Evolutionary conservation across 2,113 vertebrate genomes (phyloP).

Genomic region (Ptilonorhynchus violaceus): DNA sequence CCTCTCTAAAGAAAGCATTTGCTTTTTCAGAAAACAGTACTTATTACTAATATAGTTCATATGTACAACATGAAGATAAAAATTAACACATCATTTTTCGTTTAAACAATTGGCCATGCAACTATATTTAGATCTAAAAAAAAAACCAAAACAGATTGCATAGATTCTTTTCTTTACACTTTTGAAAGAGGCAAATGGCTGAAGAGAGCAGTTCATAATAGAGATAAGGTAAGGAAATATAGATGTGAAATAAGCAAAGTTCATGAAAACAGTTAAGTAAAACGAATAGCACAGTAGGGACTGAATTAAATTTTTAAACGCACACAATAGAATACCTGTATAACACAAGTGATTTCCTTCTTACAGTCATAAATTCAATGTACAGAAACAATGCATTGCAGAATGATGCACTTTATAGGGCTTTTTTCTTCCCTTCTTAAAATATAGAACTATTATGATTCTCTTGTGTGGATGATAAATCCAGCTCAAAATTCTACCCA

Average conservation of each 20-base stretch:
- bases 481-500: constrained; percentile 59
- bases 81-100: background rate
- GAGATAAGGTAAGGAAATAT: constrained; percentile 37
- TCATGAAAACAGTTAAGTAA: constrained; percentile 53
- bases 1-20: background rate
- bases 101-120: background rate
- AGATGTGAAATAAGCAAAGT: constrained; percentile 35
- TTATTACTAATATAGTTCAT: background rate
- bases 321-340: constrained; percentile 55
- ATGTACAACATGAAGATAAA: background rate
- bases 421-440: constrained; percentile 40
- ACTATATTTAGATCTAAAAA: background rate
- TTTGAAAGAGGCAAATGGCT: background rate
- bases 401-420: constrained; percentile 49
- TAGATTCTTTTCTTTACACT: background rate
- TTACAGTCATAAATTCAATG: constrained; percentile 49
- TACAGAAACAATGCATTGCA: constrained; percentile 62
- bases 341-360: constrained; percentile 50
- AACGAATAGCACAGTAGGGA: constrained; percentile 27
- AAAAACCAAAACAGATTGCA: background rate
- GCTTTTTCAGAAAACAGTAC: background rate
- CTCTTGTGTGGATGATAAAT: constrained; percentile 68
- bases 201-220: background rate
- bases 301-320: constrained; percentile 62
- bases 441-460: constrained; percentile 64